A percentile compares a stretch with the other conserved stretches of the same genome.
Conservation (phyloP, 2,797 vertebrate species). For the Columba guinea region DNA sequence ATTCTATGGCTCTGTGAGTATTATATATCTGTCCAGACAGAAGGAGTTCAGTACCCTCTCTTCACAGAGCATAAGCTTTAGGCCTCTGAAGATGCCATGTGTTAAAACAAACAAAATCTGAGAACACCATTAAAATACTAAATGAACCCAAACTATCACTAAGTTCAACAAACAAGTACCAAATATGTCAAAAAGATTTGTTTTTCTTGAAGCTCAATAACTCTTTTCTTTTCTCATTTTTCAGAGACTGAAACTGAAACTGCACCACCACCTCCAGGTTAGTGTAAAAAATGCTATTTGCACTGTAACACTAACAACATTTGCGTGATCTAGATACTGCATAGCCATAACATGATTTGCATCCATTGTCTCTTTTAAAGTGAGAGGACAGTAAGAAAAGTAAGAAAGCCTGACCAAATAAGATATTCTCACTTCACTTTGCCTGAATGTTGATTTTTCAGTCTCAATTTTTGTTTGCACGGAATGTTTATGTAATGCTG, state of each 20-base stretch:
- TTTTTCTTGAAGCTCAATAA: background rate
- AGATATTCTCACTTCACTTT: background rate
- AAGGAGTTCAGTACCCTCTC: background rate
- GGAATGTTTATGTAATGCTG: background rate
- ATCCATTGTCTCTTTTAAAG: background rate
- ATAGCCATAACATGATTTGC: background rate
- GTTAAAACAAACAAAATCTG: background rate
- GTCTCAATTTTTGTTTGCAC: background rate
- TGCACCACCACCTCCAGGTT: slow-evolving; percentile 72
- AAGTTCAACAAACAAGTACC: background rate
- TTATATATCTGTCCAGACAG: background rate
- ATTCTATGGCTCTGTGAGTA: background rate
- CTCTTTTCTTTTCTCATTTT: slow-evolving; percentile 51
- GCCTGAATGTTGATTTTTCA: background rate
- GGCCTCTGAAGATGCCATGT: background rate
- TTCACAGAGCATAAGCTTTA: background rate
- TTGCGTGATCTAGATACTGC: background rate
- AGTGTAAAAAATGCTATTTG: slow-evolving; percentile 35
- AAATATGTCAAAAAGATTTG: background rate
- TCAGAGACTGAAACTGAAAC: slow-evolving; percentile 75
- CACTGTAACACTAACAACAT: background rate
- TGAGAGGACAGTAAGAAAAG: background rate
- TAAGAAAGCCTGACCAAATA: background rate
- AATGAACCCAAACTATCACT: background rate
- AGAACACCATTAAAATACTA: background rate